Percentiles rank a stretch among this genome's conserved stretches.
Conservation (phyloP, 1,140 invertebrate species). For the Rhizoglyphus robini region DNA sequence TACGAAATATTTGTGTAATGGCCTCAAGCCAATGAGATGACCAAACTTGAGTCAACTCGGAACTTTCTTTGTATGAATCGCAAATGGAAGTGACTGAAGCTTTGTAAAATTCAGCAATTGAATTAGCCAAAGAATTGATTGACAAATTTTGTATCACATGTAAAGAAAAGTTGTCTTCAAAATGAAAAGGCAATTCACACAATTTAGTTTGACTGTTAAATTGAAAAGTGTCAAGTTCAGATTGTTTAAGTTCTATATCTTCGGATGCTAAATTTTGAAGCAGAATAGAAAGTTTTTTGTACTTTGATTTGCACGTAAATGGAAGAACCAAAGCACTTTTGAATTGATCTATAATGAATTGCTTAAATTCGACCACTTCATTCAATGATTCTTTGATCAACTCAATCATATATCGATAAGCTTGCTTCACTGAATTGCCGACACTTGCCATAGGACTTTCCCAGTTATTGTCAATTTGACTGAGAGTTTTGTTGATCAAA, state of each 20-base stretch:
- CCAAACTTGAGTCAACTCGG: background rate
- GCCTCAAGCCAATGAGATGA: background rate
- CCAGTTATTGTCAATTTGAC: slow-evolving; percentile 7
- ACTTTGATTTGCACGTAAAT: slow-evolving; percentile 17
- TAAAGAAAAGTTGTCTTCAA: background rate
- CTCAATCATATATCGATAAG: slow-evolving; percentile 1
- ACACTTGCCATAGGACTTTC: slow-evolving; percentile 10
- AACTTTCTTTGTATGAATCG: background rate
- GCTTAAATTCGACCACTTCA: background rate
- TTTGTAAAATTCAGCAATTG: slow-evolving; percentile 13
- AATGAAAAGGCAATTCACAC: background rate
- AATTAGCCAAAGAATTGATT: background rate
- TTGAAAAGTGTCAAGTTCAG: too few relatives aligned
- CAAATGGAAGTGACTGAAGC: background rate
- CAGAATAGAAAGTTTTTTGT: slow-evolving; percentile 2
- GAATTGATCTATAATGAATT: background rate
- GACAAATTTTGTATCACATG: slow-evolving; percentile 11
- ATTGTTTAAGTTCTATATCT: background rate
- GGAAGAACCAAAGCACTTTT: background rate
- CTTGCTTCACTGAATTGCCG: background rate
- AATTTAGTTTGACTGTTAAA: background rate
- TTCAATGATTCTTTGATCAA: background rate
- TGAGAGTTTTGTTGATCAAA: background rate
- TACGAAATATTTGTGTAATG: background rate
- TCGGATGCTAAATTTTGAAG: background rate